phyloP scores from a whole-genome alignment of 2,113 vertebrate genomes.

The Phrynosoma platyrhinos region DNA sequence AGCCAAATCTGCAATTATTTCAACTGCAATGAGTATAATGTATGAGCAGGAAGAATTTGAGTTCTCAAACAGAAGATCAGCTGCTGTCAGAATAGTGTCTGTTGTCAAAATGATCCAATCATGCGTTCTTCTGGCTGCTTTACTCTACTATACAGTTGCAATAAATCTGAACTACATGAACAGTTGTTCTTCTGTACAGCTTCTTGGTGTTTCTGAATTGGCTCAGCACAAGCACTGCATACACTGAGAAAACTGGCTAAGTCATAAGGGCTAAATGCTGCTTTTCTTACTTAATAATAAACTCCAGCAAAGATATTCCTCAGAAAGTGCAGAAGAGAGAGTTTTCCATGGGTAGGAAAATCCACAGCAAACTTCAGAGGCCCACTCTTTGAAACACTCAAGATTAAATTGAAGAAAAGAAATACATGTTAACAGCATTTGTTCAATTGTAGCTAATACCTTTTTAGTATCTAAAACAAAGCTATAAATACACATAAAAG shows the following conservation, averaged over 20 bases:
- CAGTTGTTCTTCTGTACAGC: slow-evolving; percentile 40
- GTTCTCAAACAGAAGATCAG: not conserved
- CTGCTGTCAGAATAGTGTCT: slow-evolving; percentile 27
- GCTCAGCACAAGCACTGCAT: not conserved
- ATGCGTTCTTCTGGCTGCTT: slow-evolving; percentile 14
- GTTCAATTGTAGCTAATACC: not conserved
- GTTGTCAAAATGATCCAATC: slow-evolving; percentile 54
- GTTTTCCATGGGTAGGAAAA: not conserved
- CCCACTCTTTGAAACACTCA: not conserved
- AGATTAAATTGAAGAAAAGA: not conserved
- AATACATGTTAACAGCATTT: not conserved
- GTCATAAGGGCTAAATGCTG: not conserved
- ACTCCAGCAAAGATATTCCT: not conserved
- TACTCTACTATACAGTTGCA: slow-evolving; percentile 24
- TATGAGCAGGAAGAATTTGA: slow-evolving; percentile 51
- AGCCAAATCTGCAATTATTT: slow-evolving; percentile 56
- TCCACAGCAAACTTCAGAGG: not conserved
- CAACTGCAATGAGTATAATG: slow-evolving; percentile 39
- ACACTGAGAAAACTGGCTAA: slow-evolving; percentile 12
- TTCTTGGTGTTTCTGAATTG: slow-evolving; percentile 24
- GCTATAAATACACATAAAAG: not conserved
- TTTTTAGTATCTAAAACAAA: not conserved
- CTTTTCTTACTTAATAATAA: accelerated
- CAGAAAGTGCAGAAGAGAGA: not conserved
- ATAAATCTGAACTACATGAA: slow-evolving; percentile 31